These are phyloP conservation scores for Zaprionus taronus DNA, from an alignment of 1,140 invertebrate genomes.

Conservation along the genomic window DNA sequence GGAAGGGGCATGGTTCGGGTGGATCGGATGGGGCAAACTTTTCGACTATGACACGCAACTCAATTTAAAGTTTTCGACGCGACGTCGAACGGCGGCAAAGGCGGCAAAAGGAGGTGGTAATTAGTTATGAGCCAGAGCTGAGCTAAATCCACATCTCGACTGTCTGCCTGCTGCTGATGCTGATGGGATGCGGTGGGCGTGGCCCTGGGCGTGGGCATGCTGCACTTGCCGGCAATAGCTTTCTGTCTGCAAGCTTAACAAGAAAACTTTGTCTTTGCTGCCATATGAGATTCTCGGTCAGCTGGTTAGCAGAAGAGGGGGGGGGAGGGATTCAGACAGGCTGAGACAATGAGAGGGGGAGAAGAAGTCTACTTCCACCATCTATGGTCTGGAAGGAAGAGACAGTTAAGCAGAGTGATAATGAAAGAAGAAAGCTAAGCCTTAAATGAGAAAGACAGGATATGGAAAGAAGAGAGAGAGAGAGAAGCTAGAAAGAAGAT, in stretches of 20 bases:
- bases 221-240: conserved; percentile 23
- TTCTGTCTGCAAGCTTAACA: conserved; percentile 33
- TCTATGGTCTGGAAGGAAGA: background rate
- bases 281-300: conserved; percentile 6
- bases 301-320: background rate
- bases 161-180: background rate
- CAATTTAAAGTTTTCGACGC: conserved; percentile 70
- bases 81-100: conserved; percentile 25
- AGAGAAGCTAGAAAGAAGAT: background rate
- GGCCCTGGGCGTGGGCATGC: background rate
- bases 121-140: conserved; percentile 67
- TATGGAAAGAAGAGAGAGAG: too few species aligned
- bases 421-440: background rate
- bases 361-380: background rate
- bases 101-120: conserved; percentile 47
- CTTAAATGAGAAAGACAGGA: background rate
- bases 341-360: background rate
- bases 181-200: background rate
- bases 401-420: background rate
- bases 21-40: conserved; percentile 49
- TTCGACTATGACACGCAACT: conserved; percentile 75
- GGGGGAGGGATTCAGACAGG: background rate
- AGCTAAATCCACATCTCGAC: conserved; percentile 31
- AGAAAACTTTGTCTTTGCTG: conserved; percentile 35
- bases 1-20: background rate